phyloP scores from a whole-genome alignment of 2,797 vertebrate species.

The Schizothorax lantsangensis region DNA sequence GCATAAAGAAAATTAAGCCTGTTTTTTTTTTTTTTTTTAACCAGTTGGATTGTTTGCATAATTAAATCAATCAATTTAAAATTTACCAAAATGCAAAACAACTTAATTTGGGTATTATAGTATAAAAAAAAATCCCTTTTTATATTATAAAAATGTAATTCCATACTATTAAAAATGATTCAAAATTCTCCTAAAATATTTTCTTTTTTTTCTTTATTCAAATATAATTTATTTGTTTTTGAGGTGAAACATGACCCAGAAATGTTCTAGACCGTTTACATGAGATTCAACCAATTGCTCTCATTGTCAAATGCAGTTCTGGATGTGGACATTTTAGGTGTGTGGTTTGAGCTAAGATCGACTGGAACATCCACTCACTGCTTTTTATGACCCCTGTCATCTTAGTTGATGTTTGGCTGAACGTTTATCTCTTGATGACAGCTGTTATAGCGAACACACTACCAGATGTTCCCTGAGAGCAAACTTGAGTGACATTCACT shows the following conservation, averaged over 20 bases:
- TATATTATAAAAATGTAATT: not conserved
- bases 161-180: not conserved
- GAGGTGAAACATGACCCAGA: not conserved
- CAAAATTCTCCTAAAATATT: not conserved
- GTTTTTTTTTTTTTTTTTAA: not conserved
- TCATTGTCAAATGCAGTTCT: not conserved
- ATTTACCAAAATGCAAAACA: not conserved
- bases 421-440: slow-evolving; percentile 65
- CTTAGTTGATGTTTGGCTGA: slow-evolving; percentile 26
- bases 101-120: not conserved
- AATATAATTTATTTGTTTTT: not conserved
- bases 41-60: not conserved
- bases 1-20: not conserved
- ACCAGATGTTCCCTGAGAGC: slow-evolving; percentile 77
- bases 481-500: slow-evolving; percentile 86
- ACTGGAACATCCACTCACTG: not conserved
- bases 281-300: not conserved
- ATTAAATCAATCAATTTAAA: not conserved
- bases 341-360: slow-evolving; percentile 3
- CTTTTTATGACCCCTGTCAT: slow-evolving; percentile 3
- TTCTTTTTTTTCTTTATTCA: not conserved
- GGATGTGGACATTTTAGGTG: not conserved
- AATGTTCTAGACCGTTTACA: not conserved
- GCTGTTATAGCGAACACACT: slow-evolving; percentile 68
- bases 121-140: not conserved